phyloP scores from a whole-genome alignment of 2,888 invertebrate species.

The Molanna angustata region DNA sequence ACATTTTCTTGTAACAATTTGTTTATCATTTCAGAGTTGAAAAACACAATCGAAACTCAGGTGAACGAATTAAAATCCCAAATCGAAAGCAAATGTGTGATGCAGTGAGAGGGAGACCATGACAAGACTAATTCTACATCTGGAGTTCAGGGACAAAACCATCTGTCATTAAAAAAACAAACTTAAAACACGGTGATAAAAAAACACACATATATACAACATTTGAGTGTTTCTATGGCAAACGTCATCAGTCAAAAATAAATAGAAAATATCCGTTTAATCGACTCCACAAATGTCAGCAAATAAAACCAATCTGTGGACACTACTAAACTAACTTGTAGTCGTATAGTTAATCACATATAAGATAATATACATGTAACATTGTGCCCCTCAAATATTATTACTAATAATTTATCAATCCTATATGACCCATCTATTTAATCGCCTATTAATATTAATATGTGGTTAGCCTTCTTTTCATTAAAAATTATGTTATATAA shows the following conservation, averaged over 20 bases:
- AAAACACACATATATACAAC: not conserved
- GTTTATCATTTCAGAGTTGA: slow-evolving; percentile 82
- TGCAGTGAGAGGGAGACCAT: slow-evolving; percentile 69
- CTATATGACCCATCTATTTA: slow-evolving; percentile 16
- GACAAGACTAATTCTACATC: slow-evolving; percentile 16
- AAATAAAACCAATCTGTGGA: too few species aligned
- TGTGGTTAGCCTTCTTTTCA: too few species aligned
- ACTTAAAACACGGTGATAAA: not conserved
- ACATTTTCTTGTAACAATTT: slow-evolving; percentile 1
- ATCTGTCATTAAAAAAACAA: too few species aligned
- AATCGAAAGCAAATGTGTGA: slow-evolving; percentile 94
- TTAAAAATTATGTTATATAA: too few species aligned
- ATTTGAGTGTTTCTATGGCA: not conserved
- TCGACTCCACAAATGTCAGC: too few species aligned
- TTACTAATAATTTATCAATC: slow-evolving; percentile 12
- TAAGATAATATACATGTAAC: slow-evolving; percentile 5
- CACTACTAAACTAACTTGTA: too few species aligned
- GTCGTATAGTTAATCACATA: slow-evolving; percentile 19
- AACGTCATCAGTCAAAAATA: too few species aligned
- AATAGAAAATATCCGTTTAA: too few species aligned
- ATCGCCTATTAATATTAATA: too few species aligned
- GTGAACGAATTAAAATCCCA: slow-evolving; percentile 95
- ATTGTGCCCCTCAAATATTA: slow-evolving; percentile 17
- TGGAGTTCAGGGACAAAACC: too few species aligned
- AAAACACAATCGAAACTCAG: slow-evolving; percentile 96